Percentiles rank a stretch among this genome's conserved stretches.
Conservation (phyloP, 2,888 invertebrate genomes). For the Yponomeuta cagnagella region DNA sequence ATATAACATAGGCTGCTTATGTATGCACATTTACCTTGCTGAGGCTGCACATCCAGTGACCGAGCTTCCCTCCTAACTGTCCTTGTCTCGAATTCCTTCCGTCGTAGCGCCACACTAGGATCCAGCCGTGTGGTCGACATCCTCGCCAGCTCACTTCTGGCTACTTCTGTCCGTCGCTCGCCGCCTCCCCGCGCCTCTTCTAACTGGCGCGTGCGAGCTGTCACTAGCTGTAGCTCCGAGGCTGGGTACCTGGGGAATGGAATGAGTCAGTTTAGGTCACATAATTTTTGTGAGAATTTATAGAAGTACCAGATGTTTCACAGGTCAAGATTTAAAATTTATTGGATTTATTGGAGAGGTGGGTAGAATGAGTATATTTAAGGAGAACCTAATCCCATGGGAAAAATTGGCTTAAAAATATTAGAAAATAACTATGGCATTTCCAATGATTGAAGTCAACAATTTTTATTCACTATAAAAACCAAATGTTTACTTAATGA, state of each 20-base stretch:
- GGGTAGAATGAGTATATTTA: too few relatives aligned
- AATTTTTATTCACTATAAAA: too few relatives aligned
- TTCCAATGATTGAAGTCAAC: too few relatives aligned
- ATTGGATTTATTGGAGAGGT: too few relatives aligned
- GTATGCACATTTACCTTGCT: conserved; percentile 38
- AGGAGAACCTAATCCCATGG: too few relatives aligned
- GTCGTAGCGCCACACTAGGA: conserved; percentile 83
- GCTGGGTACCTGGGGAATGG: conserved; percentile 51
- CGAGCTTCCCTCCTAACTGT: conserved; percentile 55
- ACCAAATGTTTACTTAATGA: too few relatives aligned
- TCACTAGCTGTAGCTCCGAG: conserved; percentile 80
- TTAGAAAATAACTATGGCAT: too few relatives aligned
- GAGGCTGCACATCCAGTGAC: conserved; percentile 66
- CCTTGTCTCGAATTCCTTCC: conserved; percentile 83
- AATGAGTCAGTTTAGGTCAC: background rate
- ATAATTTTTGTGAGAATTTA: too few relatives aligned
- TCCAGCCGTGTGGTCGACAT: conserved; percentile 81
- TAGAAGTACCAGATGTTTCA: too few relatives aligned
- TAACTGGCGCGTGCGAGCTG: conserved; percentile 83
- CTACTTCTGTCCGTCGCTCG: conserved; percentile 79
- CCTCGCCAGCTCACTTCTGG: conserved; percentile 80
- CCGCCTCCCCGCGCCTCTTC: conserved; percentile 80
- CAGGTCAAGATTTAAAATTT: too few relatives aligned
- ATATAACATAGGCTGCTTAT: too few relatives aligned
- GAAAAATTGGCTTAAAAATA: too few relatives aligned